Conservation (phyloP, 2,113 vertebrate species). For the Lucifuga dentata region DNA sequence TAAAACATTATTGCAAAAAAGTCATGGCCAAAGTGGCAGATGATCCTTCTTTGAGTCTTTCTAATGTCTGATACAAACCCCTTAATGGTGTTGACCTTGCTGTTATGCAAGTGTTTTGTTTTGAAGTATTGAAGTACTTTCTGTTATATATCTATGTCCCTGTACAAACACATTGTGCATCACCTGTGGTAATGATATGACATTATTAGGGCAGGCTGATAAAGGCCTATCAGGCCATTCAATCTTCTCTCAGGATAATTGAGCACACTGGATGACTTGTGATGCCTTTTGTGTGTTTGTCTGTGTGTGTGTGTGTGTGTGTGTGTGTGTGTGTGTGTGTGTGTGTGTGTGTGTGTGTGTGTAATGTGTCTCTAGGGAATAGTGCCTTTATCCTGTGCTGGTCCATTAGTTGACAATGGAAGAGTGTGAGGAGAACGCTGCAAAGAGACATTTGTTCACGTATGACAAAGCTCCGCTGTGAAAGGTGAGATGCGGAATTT, state of each 20-base stretch:
- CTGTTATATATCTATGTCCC: background rate
- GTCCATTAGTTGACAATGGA: conserved; percentile 50
- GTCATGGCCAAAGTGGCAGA: too few relatives aligned
- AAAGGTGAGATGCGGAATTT: conserved; percentile 16
- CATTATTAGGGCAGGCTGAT: background rate
- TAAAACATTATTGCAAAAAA: background rate
- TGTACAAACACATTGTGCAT: conserved; percentile 1
- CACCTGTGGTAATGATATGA: conserved; percentile 14
- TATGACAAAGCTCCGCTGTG: conserved; percentile 9
- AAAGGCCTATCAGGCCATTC: conserved; percentile 38
- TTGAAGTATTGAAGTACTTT: background rate
- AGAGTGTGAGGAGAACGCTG: conserved; percentile 19
- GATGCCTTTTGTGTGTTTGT: conserved; percentile 29
- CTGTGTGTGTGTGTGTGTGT: too few relatives aligned
- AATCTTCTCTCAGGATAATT: conserved; percentile 21
- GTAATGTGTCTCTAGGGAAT: conserved; percentile 1
- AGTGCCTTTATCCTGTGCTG: conserved; percentile 11
- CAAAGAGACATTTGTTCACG: conserved; percentile 9
- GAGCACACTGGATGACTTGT: background rate
- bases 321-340: conserved; percentile 19
- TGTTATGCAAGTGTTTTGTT: too few relatives aligned
- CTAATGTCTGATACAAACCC: too few relatives aligned
- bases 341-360: conserved; percentile 15
- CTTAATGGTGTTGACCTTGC: too few relatives aligned
- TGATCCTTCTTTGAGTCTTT: background rate